These are phyloP conservation scores for Gallinago paraguaiae DNA, from an alignment of 2,113 vertebrate species.

Conservation along the genomic window DNA sequence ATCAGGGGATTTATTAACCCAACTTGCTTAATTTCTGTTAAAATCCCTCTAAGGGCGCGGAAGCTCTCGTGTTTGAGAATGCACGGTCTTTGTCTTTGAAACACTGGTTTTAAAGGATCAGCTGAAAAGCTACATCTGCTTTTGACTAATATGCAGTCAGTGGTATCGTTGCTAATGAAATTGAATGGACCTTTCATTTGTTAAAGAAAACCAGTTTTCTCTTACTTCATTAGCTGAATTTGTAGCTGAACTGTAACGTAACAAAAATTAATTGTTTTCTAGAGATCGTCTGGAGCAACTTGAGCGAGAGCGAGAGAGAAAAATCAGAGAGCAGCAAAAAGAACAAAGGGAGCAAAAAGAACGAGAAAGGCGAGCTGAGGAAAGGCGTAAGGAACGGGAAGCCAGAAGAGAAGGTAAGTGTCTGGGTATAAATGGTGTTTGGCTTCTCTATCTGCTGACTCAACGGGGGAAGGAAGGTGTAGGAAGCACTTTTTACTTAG, in stretches of 20 bases:
- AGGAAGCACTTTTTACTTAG: not conserved
- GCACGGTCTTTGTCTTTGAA: not conserved
- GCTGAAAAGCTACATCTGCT: not conserved
- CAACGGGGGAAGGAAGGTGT: not conserved
- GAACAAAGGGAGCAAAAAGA: slow-evolving; percentile 93
- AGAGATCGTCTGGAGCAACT: slow-evolving; percentile 96
- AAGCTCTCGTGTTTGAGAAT: not conserved
- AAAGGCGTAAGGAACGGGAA: slow-evolving; percentile 89
- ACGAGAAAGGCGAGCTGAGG: slow-evolving; percentile 87
- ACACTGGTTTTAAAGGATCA: not conserved
- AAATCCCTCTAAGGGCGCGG: not conserved
- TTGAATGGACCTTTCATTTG: too few relatives aligned
- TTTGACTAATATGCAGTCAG: accelerated
- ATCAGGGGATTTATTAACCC: not conserved
- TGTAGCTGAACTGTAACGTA: not conserved
- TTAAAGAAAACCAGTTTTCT: not conserved
- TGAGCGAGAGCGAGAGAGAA: slow-evolving; percentile 89
- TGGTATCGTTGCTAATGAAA: too few relatives aligned
- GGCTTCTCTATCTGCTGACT: not conserved
- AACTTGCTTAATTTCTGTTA: not conserved
- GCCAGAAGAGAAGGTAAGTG: slow-evolving; percentile 85
- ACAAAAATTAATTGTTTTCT: not conserved
- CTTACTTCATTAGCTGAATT: not conserved
- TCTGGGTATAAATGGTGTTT: not conserved
- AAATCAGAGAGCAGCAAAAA: slow-evolving; percentile 93